phyloP scores from a whole-genome alignment of 2,797 vertebrate genomes.

The Podarcis lilfordi region DNA sequence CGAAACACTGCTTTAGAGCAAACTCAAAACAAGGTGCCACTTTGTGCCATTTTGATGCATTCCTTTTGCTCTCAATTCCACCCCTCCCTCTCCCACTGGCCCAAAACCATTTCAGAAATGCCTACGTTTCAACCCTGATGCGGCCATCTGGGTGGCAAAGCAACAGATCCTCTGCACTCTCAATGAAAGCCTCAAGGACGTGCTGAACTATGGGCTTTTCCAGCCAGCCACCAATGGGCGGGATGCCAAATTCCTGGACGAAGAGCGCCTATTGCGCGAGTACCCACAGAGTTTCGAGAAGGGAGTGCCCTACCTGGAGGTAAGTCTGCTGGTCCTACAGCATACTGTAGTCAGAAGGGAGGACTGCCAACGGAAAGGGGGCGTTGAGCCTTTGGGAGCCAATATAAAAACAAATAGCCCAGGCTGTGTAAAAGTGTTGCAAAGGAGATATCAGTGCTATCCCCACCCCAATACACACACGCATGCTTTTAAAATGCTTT shows the following conservation, averaged over 20 bases:
- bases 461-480: too few species aligned
- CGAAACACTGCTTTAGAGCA: not conserved
- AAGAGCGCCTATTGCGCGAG: conserved; percentile 90
- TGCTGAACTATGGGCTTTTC: conserved; percentile 95
- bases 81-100: conserved; percentile 5
- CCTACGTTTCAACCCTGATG: conserved; percentile 91
- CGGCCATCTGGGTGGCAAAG: conserved; percentile 94
- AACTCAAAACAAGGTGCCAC: not conserved
- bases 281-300: conserved; percentile 96
- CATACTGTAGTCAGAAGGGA: not conserved
- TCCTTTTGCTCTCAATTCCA: not conserved
- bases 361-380: not conserved
- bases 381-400: not conserved
- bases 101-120: conserved; percentile 84
- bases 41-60: conserved; percentile 3
- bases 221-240: conserved; percentile 93
- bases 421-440: not conserved
- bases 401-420: not conserved
- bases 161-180: conserved; percentile 94
- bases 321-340: conserved; percentile 49
- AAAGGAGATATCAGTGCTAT: not conserved
- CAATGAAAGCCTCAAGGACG: conserved; percentile 91
- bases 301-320: conserved; percentile 94
- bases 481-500: not conserved
- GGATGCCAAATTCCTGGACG: conserved; percentile 94